Evolutionary conservation across 2,797 vertebrate species (phyloP).

Genomic region (Vespertilio murinus): DNA sequence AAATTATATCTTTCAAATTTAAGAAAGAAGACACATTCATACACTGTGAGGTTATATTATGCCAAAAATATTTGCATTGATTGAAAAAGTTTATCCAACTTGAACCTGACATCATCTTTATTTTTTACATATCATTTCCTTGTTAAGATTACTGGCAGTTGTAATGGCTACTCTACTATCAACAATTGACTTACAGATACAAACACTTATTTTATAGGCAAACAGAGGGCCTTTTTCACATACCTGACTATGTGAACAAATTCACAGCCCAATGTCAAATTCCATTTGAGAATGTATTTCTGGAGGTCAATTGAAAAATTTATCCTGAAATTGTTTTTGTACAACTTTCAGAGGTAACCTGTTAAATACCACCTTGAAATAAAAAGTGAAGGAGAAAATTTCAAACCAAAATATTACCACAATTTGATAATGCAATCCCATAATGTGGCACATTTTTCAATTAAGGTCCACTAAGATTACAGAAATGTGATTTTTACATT

Average conservation of each 20-base stretch:
- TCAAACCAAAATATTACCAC: neutral
- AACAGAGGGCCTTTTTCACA: neutral
- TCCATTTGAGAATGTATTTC: slow-evolving; percentile 32
- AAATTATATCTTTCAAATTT: neutral
- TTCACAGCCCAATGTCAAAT: neutral
- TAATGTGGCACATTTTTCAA: neutral
- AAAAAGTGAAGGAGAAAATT: neutral
- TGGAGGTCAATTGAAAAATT: neutral
- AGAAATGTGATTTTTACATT: neutral
- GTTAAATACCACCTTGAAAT: neutral
- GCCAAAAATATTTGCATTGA: neutral
- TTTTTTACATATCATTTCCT: neutral
- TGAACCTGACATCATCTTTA: neutral
- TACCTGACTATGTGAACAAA: neutral
- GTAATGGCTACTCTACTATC: neutral
- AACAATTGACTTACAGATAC: neutral
- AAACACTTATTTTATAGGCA: neutral
- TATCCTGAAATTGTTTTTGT: neutral
- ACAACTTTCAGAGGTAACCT: slow-evolving; percentile 1
- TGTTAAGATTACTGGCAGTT: neutral
- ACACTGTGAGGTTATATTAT: neutral
- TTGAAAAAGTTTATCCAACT: neutral
- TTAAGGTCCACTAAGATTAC: neutral
- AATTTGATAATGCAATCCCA: neutral
- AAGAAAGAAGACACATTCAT: neutral